Conservation (phyloP, 2,113 vertebrate genomes). For the Empidonax traillii region DNA sequence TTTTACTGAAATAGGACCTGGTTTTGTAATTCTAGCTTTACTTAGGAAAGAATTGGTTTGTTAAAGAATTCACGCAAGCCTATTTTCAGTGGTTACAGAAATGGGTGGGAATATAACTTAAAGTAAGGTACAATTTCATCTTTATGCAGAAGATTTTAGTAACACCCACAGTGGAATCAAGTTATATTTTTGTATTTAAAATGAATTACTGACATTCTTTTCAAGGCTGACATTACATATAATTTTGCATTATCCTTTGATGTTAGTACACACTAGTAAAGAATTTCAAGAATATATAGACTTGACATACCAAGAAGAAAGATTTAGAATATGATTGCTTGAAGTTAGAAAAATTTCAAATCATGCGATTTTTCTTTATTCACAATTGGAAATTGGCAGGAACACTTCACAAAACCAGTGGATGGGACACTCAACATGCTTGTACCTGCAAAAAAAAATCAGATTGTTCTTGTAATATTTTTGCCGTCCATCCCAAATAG, state of each 20-base stretch:
- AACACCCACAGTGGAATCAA: neutral
- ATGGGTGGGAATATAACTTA: neutral
- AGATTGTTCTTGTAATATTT: neutral
- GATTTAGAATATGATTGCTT: neutral
- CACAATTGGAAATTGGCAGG: neutral
- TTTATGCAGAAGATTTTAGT: neutral
- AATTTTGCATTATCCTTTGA: slow-evolving; percentile 22
- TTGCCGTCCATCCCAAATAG: neutral
- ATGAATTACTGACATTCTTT: neutral
- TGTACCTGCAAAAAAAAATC: neutral
- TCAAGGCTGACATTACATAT: neutral
- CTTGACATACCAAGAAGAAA: neutral
- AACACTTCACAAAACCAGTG: neutral
- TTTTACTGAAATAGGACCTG: slow-evolving; percentile 21
- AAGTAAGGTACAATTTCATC: slow-evolving; percentile 10
- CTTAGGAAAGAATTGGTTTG: neutral
- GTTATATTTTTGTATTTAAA: slow-evolving; percentile 36
- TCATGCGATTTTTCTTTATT: neutral
- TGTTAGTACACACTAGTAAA: neutral
- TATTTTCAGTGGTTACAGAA: slow-evolving; percentile 23
- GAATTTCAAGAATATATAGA: neutral
- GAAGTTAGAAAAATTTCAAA: neutral
- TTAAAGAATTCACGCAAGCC: slow-evolving; percentile 9
- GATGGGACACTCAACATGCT: neutral
- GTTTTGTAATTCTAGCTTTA: slow-evolving; percentile 54